Evolutionary conservation across 2,797 vertebrate genomes (phyloP).

Genomic region (Hephaestus fuliginosus): DNA sequence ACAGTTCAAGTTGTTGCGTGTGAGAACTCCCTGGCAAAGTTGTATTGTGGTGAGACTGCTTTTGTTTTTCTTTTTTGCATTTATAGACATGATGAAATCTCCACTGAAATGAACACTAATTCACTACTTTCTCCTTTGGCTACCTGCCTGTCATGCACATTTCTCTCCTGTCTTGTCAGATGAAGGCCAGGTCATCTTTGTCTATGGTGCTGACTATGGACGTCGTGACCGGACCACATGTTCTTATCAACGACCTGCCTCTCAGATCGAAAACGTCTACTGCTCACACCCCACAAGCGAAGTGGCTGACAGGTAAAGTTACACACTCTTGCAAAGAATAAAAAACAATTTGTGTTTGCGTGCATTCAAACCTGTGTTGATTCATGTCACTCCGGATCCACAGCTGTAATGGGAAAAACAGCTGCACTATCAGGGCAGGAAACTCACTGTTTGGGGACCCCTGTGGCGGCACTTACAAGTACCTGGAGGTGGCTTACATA

Average conservation of each 20-base stretch:
- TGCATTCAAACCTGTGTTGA: neutral
- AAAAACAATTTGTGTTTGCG: too few relatives aligned
- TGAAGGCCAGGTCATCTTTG: conserved; percentile 36
- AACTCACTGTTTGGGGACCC: conserved; percentile 61
- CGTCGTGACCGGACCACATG: conserved; percentile 62
- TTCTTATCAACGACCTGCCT: accelerated
- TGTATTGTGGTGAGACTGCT: conserved; percentile 57
- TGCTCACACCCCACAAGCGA: neutral
- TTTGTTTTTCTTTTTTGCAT: neutral
- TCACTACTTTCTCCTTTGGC: neutral
- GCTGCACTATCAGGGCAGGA: conserved; percentile 30
- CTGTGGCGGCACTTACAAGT: conserved; percentile 56
- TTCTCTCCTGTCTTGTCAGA: conserved; percentile 21
- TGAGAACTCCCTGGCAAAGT: conserved; percentile 36
- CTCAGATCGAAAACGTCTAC: neutral
- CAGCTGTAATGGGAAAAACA: conserved; percentile 68
- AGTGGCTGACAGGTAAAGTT: conserved; percentile 46
- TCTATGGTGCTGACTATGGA: conserved; percentile 60
- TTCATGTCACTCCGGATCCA: conserved; percentile 4
- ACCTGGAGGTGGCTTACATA: conserved; percentile 65
- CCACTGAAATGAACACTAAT: neutral
- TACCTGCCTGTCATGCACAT: neutral
- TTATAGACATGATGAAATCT: neutral
- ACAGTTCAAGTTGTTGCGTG: conserved; percentile 42
- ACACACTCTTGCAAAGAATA: neutral